phyloP scores from a whole-genome alignment of 2,888 invertebrate species.

The Gonocerus acuteangulatus region DNA sequence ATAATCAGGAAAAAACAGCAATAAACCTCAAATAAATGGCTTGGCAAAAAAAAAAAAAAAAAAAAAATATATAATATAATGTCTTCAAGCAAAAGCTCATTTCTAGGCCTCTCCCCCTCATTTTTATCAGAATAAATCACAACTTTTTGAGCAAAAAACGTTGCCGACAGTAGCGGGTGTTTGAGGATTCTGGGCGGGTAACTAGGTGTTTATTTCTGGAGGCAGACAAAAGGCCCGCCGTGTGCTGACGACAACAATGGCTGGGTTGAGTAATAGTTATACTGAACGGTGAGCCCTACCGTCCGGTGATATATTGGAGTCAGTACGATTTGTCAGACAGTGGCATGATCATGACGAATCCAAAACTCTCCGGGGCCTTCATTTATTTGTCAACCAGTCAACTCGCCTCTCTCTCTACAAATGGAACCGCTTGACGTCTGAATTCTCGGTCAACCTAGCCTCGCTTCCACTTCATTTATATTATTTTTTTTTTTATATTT shows the following conservation, averaged over 20 bases:
- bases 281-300: not conserved
- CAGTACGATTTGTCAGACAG: slow-evolving; percentile 21
- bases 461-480: no score
- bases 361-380: slow-evolving; percentile 5
- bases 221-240: not conserved
- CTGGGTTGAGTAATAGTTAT: slow-evolving; percentile 9
- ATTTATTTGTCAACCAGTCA: slow-evolving; percentile 10
- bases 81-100: no score
- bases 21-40: no score
- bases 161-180: not conserved
- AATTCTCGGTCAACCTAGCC: not conserved
- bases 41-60: no score
- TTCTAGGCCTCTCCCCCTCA: no score
- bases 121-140: no score
- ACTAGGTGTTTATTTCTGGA: slow-evolving; percentile 12
- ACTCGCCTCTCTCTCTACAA: slow-evolving; percentile 1
- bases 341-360: slow-evolving; percentile 27
- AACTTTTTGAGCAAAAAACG: not conserved
- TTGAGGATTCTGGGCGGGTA: not conserved
- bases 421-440: slow-evolving; percentile 21
- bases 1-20: no score
- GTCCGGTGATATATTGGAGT: slow-evolving; percentile 12
- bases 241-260: slow-evolving; percentile 12
- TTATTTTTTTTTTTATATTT: no score
- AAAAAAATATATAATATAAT: no score